phyloP scores from a whole-genome alignment of 2,797 vertebrate genomes.

The Acanthurus tractus region DNA sequence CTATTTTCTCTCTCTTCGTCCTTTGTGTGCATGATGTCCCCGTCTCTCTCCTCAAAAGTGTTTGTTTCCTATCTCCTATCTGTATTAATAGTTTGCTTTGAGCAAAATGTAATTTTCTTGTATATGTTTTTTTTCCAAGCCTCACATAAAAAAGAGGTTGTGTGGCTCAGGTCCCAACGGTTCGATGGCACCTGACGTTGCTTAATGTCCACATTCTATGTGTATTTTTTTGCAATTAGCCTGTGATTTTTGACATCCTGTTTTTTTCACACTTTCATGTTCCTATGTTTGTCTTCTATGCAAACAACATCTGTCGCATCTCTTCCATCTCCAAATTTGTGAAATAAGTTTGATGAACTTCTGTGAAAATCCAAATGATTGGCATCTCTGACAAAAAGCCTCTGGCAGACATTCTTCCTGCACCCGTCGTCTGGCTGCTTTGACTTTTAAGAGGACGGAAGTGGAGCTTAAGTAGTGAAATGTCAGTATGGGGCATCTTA shows the following conservation, averaged over 20 bases:
- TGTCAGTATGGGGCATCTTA: slow-evolving; percentile 48
- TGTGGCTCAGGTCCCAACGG: background rate
- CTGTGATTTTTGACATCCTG: background rate
- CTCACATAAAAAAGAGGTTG: background rate
- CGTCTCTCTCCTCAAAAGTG: too few species aligned
- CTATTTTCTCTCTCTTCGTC: background rate
- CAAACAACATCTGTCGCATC: background rate
- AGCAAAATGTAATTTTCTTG: too few species aligned
- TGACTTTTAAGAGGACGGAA: slow-evolving; percentile 41
- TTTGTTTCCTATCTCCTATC: background rate
- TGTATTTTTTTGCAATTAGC: background rate
- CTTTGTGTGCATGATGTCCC: background rate
- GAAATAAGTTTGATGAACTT: too few species aligned
- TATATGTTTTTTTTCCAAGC: background rate
- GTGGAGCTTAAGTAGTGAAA: slow-evolving; percentile 57
- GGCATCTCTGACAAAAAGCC: slow-evolving; percentile 26
- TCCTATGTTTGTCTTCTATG: background rate
- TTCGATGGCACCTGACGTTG: background rate
- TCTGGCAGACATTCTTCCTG: slow-evolving; percentile 2
- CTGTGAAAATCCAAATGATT: slow-evolving; percentile 25
- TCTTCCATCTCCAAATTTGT: too few species aligned
- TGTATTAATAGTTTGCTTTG: background rate
- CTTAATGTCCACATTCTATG: background rate
- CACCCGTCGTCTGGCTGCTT: slow-evolving; percentile 37
- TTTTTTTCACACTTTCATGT: background rate